Evolutionary conservation across 1,140 invertebrate genomes (phyloP), one percentile per base, ranked within the genome.

Genomic region (Monochamus saltuarius): DNA sequence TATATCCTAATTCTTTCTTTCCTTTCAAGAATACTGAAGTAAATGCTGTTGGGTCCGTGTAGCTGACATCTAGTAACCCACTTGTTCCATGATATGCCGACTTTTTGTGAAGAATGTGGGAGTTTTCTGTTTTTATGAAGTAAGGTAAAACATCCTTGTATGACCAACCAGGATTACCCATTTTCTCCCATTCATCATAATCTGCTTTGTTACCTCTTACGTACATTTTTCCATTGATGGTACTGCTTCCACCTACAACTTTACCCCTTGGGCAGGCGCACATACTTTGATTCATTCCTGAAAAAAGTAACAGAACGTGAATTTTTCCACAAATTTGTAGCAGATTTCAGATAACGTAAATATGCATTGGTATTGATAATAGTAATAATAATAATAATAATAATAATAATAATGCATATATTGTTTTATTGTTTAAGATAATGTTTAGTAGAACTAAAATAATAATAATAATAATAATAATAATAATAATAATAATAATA

Each of bases 171-270:
- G 77, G 69, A 63, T 94, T 94, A 0, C 90, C 90, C 67, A 84
- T 61, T 68, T 73, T 63, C 39, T 83, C 84, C 91, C 91, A 94
- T 49, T 77, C 73, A 53, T 85, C 80, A 56, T 80, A 85, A 61
- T 86, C 84, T 37, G 68, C 58, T 1, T 80, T 80, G 77, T 91
- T 86, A 0, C 92, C 93, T 37, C 93, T 80, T 1, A 91, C 87
- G 73, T 95, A 94, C 11, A 94, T 87, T 90, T 95, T 92, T 54
- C 86, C 91, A 73, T 95, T 95, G 17, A 95, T 84, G 2, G 89
- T 85, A 16, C 87, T 89, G 1, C 85, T 84, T 1, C 92, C 92
- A 1, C 91, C 92, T 1, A 89, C 69, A 0, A 80, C 83, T 67
- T 81, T 84, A 1, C 86, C 86, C 47, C 84, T 73, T 0, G 85